Base-by-base conservation (phyloP, 2,888 invertebrate genomes). In the Acrocera orbiculus region DNA sequence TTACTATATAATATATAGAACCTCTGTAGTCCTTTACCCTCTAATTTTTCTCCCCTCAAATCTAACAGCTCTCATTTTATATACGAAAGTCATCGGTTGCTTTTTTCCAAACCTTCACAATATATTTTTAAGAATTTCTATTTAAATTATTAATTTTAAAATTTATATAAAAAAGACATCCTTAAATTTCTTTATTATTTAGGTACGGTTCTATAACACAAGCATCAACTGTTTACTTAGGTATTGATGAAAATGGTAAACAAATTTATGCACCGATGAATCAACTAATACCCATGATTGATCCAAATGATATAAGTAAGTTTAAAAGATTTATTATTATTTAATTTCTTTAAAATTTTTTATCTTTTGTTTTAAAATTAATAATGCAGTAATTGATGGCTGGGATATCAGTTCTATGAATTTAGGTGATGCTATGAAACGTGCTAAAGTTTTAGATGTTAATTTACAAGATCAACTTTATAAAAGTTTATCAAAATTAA, bases 191-290 rank as follows among this genome's bases (percentile, higher is more conserved):
- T n/a, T n/a, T 30, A 16, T 36, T 27, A 25, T 23, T 24, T 29
- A 74, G 73, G 73, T 76, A 69, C 52, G 95, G 95, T 1, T 93
- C 93, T 0, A 69, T 95, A 36, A 85, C 89, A 2, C 92, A 93
- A 61, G 73, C 89, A 0, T 82, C 89, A 1, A 93, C 93, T 0
- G 74, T 90, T 0, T 70, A 76, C 28, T 61, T 95, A 30, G 92
- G 92, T 1, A 69, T 67, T 16, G 76, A 72, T 41, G 66, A 69
- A 35, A 53, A 59, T 15, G 79, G 78, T 2, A 66, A 70, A 35
- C 82, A 80, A 46, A 70, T 87, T 0, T 72, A 74, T 53, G 70
- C 83, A 3, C 89, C 90, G 0, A 73, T 95, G 69, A 75, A 71
- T 26, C 66, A 73, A 32, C 52, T 90, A 29, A 58, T 95, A 16